These are phyloP conservation scores for Phymatocera aterrima DNA, from an alignment of 2,888 invertebrate genomes.

Conservation along the genomic window DNA sequence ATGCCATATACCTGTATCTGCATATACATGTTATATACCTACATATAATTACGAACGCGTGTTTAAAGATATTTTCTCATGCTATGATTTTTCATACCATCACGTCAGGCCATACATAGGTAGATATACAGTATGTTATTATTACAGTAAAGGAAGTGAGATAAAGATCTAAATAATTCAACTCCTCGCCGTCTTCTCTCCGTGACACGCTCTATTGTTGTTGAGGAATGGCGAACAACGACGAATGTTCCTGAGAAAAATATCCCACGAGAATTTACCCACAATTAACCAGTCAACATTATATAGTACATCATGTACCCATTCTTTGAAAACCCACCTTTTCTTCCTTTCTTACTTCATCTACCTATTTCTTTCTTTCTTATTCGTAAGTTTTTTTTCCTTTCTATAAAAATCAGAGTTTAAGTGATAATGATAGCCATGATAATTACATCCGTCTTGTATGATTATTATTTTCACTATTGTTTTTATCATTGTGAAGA, in stretches of 20 bases:
- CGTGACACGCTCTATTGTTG: conserved; percentile 37
- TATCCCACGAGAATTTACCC: conserved; percentile 73
- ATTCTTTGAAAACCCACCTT: background rate
- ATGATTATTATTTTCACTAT: too few species aligned
- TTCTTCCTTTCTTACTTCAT: background rate
- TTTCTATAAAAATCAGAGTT: conserved; percentile 68
- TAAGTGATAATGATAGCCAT: too few species aligned
- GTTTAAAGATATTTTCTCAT: background rate
- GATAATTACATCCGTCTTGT: conserved; percentile 67
- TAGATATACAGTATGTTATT: background rate
- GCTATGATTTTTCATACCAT: background rate
- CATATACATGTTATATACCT: background rate
- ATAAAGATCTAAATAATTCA: conserved; percentile 10
- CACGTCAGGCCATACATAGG: background rate
- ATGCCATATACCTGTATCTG: background rate
- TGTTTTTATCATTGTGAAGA: too few species aligned
- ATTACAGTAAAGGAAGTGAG: conserved; percentile 25
- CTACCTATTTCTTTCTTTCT: background rate
- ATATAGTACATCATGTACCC: too few species aligned
- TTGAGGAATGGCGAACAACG: background rate
- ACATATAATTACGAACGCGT: too few species aligned
- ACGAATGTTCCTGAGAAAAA: conserved; percentile 51
- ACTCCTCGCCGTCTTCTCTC: background rate
- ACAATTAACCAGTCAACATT: conserved; percentile 75
- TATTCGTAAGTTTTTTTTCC: conserved; percentile 55